These are phyloP conservation scores for Eudemis profundana DNA, from an alignment of 2,888 invertebrate genomes.

Conservation along the genomic window DNA sequence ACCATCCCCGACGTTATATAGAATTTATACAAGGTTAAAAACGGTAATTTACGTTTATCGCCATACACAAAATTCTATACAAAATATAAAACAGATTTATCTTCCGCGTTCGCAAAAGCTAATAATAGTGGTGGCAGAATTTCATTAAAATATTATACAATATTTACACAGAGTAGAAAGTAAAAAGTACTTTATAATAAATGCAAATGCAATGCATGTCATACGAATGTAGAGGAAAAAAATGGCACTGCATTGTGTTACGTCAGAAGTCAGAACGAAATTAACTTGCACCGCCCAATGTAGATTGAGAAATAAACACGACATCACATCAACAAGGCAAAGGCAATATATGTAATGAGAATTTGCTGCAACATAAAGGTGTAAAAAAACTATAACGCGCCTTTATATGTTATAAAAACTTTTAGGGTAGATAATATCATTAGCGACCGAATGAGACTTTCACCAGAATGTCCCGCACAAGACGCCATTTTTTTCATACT, in stretches of 20 bases:
- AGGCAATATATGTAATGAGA: neutral
- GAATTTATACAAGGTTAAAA: too few relatives aligned
- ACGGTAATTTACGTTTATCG: too few relatives aligned
- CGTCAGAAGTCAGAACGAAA: slow-evolving; percentile 16
- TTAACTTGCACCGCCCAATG: neutral
- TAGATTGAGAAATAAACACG: neutral
- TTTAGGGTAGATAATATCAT: too few relatives aligned
- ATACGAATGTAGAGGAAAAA: slow-evolving; percentile 23
- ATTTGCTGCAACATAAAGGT: too few relatives aligned
- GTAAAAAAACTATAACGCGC: too few relatives aligned
- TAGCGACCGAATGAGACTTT: too few relatives aligned
- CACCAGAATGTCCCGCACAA: too few relatives aligned
- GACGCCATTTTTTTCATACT: too few relatives aligned
- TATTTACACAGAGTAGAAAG: slow-evolving; percentile 12
- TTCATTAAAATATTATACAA: neutral
- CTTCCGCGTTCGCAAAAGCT: neutral
- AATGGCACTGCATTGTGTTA: slow-evolving; percentile 33
- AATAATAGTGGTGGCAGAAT: neutral
- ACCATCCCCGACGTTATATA: too few relatives aligned
- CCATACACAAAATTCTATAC: neutral
- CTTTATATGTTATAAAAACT: too few relatives aligned
- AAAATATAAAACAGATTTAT: neutral
- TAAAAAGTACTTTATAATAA: slow-evolving; percentile 18
- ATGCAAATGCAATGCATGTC: slow-evolving; percentile 35
- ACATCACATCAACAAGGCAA: neutral